These are phyloP conservation scores for Nephila pilipes DNA, from an alignment of 1,140 invertebrate genomes.

Conservation along the genomic window DNA sequence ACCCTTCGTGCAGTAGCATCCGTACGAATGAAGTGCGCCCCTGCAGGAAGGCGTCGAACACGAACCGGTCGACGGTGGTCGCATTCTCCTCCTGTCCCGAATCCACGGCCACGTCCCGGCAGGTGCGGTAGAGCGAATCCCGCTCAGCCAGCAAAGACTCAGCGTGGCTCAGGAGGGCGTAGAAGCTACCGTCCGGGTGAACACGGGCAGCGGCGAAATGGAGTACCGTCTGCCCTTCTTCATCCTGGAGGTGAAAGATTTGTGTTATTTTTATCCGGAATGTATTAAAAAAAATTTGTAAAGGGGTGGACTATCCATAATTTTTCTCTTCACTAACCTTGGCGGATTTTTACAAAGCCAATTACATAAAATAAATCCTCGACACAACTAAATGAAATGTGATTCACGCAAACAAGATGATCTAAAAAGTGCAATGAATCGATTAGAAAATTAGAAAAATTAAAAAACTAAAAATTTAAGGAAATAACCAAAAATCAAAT, in stretches of 20 bases:
- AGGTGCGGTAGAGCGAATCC: constrained; percentile 90
- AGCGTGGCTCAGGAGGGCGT: constrained; percentile 89
- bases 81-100: constrained; percentile 90
- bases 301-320: too few species aligned
- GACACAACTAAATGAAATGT: too few species aligned
- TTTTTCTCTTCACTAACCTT: too few species aligned
- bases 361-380: too few species aligned
- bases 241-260: constrained; percentile 86
- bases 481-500: too few species aligned
- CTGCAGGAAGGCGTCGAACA: constrained; percentile 75
- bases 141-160: constrained; percentile 87
- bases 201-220: constrained; percentile 91
- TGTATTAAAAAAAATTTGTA: too few species aligned
- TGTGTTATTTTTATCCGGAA: too few species aligned
- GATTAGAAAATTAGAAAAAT: too few species aligned
- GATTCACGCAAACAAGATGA: too few species aligned
- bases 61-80: constrained; percentile 86
- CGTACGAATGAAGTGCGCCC: constrained; percentile 80
- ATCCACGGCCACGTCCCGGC: constrained; percentile 90
- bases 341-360: too few species aligned
- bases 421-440: too few species aligned
- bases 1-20: constrained; percentile 90
- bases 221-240: constrained; percentile 92
- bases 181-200: constrained; percentile 88
- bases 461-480: too few species aligned